These are phyloP conservation scores for Eretmochelys imbricata DNA, from an alignment of 2,113 vertebrate genomes.

Conservation along the genomic window DNA sequence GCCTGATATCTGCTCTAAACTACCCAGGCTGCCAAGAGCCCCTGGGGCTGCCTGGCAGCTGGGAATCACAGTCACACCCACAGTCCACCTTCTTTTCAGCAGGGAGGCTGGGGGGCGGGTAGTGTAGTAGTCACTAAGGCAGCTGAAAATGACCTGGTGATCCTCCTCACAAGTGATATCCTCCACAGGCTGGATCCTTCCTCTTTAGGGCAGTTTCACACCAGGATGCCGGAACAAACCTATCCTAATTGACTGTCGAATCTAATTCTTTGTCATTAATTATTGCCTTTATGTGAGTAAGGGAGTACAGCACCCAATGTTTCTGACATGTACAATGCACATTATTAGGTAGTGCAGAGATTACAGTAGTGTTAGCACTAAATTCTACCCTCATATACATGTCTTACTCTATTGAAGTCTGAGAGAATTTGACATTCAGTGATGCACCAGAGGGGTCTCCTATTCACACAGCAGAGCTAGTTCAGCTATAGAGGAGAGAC, in stretches of 20 bases:
- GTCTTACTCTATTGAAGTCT: not conserved
- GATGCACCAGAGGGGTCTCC: not conserved
- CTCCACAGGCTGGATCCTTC: not conserved
- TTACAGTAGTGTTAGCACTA: not conserved
- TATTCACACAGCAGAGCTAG: not conserved
- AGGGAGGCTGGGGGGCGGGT: not conserved
- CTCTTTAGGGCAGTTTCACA: not conserved
- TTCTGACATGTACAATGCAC: not conserved
- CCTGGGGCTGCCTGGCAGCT: not conserved
- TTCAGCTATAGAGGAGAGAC: not conserved
- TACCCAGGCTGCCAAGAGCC: not conserved
- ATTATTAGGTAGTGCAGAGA: not conserved
- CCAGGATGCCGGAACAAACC: not conserved
- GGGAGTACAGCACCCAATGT: not conserved
- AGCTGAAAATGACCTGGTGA: not conserved
- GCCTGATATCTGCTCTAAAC: not conserved
- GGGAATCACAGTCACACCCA: not conserved
- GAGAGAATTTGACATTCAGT: not conserved
- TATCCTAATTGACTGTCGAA: not conserved
- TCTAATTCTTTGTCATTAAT: rapidly evolving
- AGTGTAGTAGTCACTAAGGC: not conserved
- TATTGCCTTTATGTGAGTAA: not conserved
- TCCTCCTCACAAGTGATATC: not conserved
- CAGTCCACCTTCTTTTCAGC: not conserved
- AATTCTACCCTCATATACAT: not conserved